Evolutionary conservation across 2,113 vertebrate genomes (phyloP).

Genomic region (Drymodes brunneopygia): DNA sequence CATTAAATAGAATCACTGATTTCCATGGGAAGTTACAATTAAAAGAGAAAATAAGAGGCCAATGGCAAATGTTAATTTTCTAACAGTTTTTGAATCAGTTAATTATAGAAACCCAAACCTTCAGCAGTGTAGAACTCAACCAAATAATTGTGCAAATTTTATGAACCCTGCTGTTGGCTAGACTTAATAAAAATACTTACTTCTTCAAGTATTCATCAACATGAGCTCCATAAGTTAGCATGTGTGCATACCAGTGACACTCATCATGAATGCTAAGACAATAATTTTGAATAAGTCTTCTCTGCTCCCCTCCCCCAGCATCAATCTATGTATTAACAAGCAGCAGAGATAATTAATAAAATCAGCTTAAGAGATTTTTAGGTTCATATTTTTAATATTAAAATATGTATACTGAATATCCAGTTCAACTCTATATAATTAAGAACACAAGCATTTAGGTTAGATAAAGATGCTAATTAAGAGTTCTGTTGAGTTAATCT

Average conservation of each 20-base stretch:
- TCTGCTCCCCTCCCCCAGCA: rapidly evolving
- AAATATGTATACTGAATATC: background rate
- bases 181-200: background rate
- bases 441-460: background rate
- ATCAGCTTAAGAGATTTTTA: background rate
- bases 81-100: background rate
- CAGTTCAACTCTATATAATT: background rate
- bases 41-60: background rate
- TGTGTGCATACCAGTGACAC: background rate
- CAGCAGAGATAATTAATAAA: background rate
- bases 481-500: background rate
- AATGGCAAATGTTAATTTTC: background rate
- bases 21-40: background rate
- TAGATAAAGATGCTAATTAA: background rate
- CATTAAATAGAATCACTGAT: background rate
- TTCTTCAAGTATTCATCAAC: background rate
- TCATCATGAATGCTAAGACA: background rate
- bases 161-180: background rate
- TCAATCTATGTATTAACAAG: background rate
- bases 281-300: background rate
- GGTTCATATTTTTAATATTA: background rate
- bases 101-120: background rate
- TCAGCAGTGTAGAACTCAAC: background rate
- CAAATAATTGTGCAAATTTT: background rate
- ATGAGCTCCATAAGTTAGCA: background rate